These are phyloP conservation scores for Peromyscus polionotus DNA, from an alignment of 2,113 vertebrate species.

Conservation along the genomic window DNA sequence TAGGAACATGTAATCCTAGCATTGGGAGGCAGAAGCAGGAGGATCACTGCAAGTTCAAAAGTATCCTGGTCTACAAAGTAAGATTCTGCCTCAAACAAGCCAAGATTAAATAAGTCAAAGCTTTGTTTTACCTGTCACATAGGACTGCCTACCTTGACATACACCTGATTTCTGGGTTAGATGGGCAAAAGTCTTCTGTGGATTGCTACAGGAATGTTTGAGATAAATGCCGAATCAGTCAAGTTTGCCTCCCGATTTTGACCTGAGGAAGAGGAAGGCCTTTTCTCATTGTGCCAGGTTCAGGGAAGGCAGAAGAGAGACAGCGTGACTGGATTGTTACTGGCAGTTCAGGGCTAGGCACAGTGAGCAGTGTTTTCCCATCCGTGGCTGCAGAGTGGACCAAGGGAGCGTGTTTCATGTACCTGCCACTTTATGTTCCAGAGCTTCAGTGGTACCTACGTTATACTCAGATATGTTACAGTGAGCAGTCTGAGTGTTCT, in stretches of 20 bases:
- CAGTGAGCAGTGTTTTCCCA: neutral
- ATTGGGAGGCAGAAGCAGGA: neutral
- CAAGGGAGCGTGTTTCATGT: neutral
- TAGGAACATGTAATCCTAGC: neutral
- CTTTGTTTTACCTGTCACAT: neutral
- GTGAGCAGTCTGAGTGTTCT: neutral
- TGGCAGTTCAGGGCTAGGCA: neutral
- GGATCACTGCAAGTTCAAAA: neutral
- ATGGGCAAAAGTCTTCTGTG: neutral
- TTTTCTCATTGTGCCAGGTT: slow-evolving; percentile 32
- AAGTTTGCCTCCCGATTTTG: neutral
- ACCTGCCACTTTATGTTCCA: slow-evolving; percentile 39
- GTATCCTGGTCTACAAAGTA: neutral
- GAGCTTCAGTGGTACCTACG: neutral
- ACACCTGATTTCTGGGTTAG: neutral
- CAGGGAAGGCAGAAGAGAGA: neutral
- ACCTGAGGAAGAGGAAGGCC: neutral
- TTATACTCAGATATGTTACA: slow-evolving; percentile 7
- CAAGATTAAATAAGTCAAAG: neutral
- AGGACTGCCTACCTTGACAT: neutral
- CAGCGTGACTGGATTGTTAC: slow-evolving; percentile 10
- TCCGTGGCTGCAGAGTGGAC: neutral
- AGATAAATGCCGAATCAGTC: slow-evolving; percentile 24
- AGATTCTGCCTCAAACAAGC: neutral
- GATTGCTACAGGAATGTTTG: neutral